Evolutionary conservation across 1,140 invertebrate genomes (phyloP), one percentile per base, ranked within the genome.

Genomic region (Pseudoatta argentina): DNA sequence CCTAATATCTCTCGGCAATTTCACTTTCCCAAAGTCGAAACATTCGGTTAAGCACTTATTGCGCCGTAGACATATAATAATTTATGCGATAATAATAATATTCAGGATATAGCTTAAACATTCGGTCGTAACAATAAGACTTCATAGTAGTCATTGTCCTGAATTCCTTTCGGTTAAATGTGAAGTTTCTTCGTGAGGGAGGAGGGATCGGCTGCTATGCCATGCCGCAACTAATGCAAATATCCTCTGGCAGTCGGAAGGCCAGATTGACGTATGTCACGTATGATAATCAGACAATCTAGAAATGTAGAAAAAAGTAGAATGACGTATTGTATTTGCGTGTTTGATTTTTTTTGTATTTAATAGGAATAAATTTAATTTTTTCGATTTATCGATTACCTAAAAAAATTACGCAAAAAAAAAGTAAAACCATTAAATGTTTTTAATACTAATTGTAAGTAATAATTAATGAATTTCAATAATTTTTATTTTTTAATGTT

Each of bases 121-220:
- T 53, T 75, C 55, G 69, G 55, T 55, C 79, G 67, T 82, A 73
- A 82, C 79, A 55, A 82, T 82, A 82, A 82, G 67, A 16, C 55
- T 57, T 83, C 59, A 63, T 83, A 51, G 69, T 63, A 83, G 79
- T 83, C 79, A 83, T 83, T 83, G 79, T 83, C 55, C 79, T 83
- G 79, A 83, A 83, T 83, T 86, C 75, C 81, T 87, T 85, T 87
- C 64, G 59, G 69, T 85, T 86, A 64, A 71, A 87, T 83, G 79
- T 63, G 81, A 64, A 66, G 81, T 86, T 87, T 73, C 66, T 69
- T 44, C n/a, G 59, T 24, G 67, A 30, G 59, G 14, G 69, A 75
- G 72, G 34, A 27, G 69, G 55, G 82, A 61, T 63, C 63, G 64
- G 39, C 18, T 63, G 39, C 21, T 55, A 44, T 34, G 72, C 27